These are phyloP conservation scores for Ailuropoda melanoleuca DNA, from an alignment of 2,113 vertebrate genomes.

Conservation along the genomic window DNA sequence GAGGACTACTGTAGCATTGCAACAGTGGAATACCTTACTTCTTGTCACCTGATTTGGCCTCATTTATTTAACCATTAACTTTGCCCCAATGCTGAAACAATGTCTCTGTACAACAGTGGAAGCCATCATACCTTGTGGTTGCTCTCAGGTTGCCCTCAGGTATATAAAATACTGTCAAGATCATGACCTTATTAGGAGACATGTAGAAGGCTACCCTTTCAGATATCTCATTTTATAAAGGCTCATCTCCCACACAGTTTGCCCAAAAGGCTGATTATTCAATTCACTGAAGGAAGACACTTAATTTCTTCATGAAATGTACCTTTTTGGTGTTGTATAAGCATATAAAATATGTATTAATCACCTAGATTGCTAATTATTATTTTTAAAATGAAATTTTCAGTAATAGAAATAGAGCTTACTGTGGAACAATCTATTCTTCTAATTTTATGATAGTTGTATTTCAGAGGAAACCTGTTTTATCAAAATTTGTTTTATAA, in stretches of 20 bases:
- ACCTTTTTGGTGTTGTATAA: neutral
- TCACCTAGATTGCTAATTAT: neutral
- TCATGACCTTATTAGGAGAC: neutral
- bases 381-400: neutral
- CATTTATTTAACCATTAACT: neutral
- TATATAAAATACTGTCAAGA: neutral
- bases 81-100: neutral
- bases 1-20: neutral
- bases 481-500: neutral
- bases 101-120: neutral
- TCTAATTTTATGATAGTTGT: neutral
- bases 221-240: neutral
- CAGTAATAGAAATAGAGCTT: neutral
- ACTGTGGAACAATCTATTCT: neutral
- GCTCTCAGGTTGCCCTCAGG: neutral
- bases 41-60: neutral
- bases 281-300: neutral
- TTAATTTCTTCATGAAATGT: neutral
- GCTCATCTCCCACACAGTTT: neutral
- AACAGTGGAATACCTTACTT: neutral
- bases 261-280: neutral
- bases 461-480: neutral
- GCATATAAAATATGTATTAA: neutral
- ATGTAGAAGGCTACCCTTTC: neutral
- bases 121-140: neutral